Percentiles rank a stretch among this genome's conserved stretches.
Conservation (phyloP, 2,113 vertebrate species). For the Psettodes erumei region DNA sequence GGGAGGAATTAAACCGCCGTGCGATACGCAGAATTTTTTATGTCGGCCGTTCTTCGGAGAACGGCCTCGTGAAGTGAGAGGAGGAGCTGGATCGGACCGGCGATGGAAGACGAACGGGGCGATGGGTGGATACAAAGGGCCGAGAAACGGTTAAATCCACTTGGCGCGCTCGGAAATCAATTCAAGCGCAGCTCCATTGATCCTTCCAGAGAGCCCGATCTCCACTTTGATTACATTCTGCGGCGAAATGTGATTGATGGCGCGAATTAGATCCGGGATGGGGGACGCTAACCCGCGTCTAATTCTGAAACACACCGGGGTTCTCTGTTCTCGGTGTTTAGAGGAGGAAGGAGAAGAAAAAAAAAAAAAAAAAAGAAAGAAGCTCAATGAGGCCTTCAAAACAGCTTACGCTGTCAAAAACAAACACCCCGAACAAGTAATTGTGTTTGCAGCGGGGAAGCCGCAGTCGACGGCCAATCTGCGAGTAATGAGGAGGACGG, state of each 20-base stretch:
- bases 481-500: conserved; percentile 7
- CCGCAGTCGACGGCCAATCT: conserved; percentile 24
- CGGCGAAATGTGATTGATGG: conserved; percentile 8
- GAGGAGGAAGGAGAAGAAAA: too few relatives aligned
- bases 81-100: too few relatives aligned
- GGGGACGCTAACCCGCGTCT: neutral
- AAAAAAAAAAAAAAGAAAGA: too few relatives aligned
- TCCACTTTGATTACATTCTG: conserved; percentile 7
- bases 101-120: neutral
- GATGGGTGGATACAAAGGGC: neutral
- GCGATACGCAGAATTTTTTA: too few relatives aligned
- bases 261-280: neutral
- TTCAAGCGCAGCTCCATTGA: neutral
- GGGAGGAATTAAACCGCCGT: too few relatives aligned
- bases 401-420: conserved; percentile 20
- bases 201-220: neutral
- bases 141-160: neutral
- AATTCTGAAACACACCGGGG: neutral
- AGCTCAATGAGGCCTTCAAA: conserved; percentile 13
- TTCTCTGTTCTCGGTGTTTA: neutral
- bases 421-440: conserved; percentile 17
- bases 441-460: conserved; percentile 31
- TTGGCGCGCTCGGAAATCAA: neutral
- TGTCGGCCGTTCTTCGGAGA: too few relatives aligned
- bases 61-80: too few relatives aligned